phyloP scores from a whole-genome alignment of 2,888 invertebrate genomes.

The Mythimna impura region DNA sequence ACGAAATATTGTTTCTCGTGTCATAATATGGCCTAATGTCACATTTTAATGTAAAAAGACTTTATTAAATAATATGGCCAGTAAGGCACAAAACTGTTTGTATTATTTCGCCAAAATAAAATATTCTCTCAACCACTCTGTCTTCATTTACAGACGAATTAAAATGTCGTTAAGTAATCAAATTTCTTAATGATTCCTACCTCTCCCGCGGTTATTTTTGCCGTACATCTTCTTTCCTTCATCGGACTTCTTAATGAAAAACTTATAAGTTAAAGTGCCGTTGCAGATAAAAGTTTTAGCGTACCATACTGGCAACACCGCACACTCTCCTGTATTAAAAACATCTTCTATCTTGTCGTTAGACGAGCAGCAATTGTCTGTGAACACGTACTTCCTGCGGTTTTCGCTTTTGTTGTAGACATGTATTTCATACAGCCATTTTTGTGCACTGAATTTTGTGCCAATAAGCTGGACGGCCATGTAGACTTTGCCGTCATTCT shows the following conservation, averaged over 20 bases:
- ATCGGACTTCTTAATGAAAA: slow-evolving; percentile 49
- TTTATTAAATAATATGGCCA: background rate
- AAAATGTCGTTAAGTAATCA: background rate
- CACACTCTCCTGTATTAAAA: slow-evolving; percentile 69
- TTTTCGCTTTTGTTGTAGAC: slow-evolving; percentile 79
- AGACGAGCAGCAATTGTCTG: slow-evolving; percentile 71
- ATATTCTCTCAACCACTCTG: slow-evolving; percentile 14
- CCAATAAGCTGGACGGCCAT: slow-evolving; percentile 78
- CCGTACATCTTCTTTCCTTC: slow-evolving; percentile 21
- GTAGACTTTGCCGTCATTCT: slow-evolving; percentile 67
- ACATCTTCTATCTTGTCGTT: slow-evolving; percentile 67
- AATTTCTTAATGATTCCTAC: slow-evolving; percentile 20
- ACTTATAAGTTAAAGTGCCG: slow-evolving; percentile 47
- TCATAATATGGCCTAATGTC: background rate
- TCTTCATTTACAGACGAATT: background rate
- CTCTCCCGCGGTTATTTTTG: slow-evolving; percentile 35
- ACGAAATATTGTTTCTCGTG: background rate
- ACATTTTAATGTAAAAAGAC: background rate
- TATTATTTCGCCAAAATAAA: background rate
- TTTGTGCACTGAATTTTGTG: slow-evolving; percentile 74
- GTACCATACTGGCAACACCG: slow-evolving; percentile 67
- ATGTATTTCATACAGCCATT: slow-evolving; percentile 83
- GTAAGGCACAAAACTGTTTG: no score
- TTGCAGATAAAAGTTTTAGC: slow-evolving; percentile 55
- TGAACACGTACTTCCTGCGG: slow-evolving; percentile 74